Evolutionary conservation across 2,888 invertebrate species (phyloP), one percentile per base, ranked within the genome.

Genomic region (Agrochola lychnidis): DNA sequence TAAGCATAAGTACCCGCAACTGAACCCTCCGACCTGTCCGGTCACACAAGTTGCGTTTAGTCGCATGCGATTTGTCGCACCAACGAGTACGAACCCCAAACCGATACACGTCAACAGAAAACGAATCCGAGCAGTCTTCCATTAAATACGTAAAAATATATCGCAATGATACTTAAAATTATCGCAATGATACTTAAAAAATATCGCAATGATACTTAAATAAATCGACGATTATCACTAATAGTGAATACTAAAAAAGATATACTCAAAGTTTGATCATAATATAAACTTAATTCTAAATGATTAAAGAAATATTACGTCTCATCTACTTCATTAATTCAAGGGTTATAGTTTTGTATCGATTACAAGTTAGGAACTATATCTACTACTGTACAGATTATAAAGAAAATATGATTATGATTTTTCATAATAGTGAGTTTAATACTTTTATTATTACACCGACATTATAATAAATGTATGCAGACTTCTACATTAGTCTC

Each of bases 331-430:
- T 94, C 93, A 95, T 91, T 92, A 94, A 87, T 92, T 91, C 88
- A 93, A 95, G 93, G 96, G 93, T 95, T 96, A 96, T 93, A 94
- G 92, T 94, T 94, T 94, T 94, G 94, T 93, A 95, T 95, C 92
- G 95, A 96, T 96, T 96, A 96, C 91, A 95, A 90, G 91, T 95
- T 94, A 96, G 96, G 96, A 96, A 96, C 96, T 96, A 96, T 95
- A 89, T 84, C 89, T 88, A 89, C 95, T 95, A 94, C 96, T 96
- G 96, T 96, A 96, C 96, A 96, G 91, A 93, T 92, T 91, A 86
- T 80, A 92, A 92, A 93, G 91, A 93, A 94, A 94, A 94, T 92
- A 92, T 90, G 91, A 91, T 91, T 92, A 93, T 87, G 91, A 92
- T 92, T 93, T 89, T 89, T 88, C 90, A 89, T 91, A 90, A 88